These are phyloP conservation scores for Drosophila melanica DNA, from an alignment of 1,140 invertebrate genomes.

Conservation along the genomic window DNA sequence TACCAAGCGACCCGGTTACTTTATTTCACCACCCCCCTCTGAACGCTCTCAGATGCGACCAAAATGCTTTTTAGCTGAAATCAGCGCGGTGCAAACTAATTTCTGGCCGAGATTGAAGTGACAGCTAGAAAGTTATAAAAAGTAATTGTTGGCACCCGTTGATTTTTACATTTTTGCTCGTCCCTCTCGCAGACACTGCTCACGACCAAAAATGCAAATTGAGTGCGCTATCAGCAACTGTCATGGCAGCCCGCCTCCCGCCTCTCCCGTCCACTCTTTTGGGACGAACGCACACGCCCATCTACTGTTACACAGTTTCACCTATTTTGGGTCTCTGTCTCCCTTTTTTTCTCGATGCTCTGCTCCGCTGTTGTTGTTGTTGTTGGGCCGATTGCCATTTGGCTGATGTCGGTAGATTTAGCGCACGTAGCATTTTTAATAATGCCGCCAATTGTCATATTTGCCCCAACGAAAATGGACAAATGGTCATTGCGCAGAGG, in stretches of 20 bases:
- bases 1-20: slow-evolving; percentile 19
- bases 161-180: slow-evolving; percentile 21
- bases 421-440: slow-evolving; percentile 73
- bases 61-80: slow-evolving; percentile 49
- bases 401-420: slow-evolving; percentile 73
- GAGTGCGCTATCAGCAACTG: slow-evolving; percentile 74
- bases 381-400: slow-evolving; percentile 40
- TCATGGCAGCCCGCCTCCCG: slow-evolving; percentile 37
- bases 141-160: slow-evolving; percentile 72
- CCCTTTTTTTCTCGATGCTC: slow-evolving; percentile 1
- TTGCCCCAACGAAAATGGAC: slow-evolving; percentile 62
- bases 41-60: not conserved
- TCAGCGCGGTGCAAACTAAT: slow-evolving; percentile 47
- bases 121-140: slow-evolving; percentile 79
- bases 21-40: not conserved
- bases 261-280: not conserved
- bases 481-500: slow-evolving; percentile 4
- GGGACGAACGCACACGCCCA: not conserved
- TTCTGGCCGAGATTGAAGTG: slow-evolving; percentile 73
- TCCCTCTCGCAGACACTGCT: not conserved
- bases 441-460: slow-evolving; percentile 78
- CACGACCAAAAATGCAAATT: slow-evolving; percentile 69
- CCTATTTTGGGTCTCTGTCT: slow-evolving; percentile 34
- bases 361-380: not conserved
- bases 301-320: slow-evolving; percentile 17